Conservation (phyloP, 2,113 vertebrate species). For the Oxyruncus cristatus region DNA sequence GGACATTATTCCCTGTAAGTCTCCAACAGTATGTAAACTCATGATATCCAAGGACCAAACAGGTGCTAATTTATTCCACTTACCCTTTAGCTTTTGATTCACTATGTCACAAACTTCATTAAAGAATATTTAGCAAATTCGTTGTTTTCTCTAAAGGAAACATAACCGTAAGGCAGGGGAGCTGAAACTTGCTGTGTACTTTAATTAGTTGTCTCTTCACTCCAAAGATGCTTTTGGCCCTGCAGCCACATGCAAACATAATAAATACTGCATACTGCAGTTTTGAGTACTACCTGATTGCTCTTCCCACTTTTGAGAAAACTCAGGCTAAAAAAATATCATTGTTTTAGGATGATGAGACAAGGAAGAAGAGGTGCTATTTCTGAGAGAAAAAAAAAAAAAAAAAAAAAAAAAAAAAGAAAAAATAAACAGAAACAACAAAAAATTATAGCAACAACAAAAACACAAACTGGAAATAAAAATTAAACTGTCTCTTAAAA, state of each 20-base stretch:
- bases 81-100: background rate
- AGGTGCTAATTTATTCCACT: background rate
- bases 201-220: conserved; percentile 10
- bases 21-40: background rate
- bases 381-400: background rate
- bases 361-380: background rate
- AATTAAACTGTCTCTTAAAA: background rate
- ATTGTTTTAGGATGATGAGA: background rate
- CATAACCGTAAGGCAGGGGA: background rate
- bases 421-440: no score
- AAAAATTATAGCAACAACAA: accelerated
- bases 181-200: background rate
- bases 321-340: background rate
- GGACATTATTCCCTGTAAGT: background rate
- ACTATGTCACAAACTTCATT: background rate
- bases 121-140: background rate
- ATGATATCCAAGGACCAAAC: background rate
- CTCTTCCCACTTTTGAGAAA: background rate
- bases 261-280: background rate
- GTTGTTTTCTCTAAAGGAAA: background rate
- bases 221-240: background rate
- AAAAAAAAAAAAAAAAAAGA: background rate
- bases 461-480: background rate
- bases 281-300: background rate
- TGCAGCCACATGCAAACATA: background rate